Base-by-base conservation (phyloP, 2,888 invertebrate species). In the Diplazon laetatorius region DNA sequence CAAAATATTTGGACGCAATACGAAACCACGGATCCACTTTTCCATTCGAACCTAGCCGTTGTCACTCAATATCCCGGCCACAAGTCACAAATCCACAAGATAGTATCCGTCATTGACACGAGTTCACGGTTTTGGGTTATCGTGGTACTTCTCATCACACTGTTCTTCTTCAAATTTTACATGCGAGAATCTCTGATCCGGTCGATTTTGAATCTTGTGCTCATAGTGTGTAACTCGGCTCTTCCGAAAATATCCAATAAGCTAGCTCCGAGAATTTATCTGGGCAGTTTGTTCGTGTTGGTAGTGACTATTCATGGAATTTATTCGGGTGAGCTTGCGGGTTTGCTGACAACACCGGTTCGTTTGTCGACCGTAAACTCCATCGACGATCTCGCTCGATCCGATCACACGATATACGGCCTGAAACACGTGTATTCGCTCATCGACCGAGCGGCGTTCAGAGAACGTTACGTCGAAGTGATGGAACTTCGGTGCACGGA, bases 11-110 rank as follows among this genome's bases (percentile, higher is more conserved):
- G 30, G 30, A 2, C 30, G 6, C 2, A 30, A 5, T 30, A 5
- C 6, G 30, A 30, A 2, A 5, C 6, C 0, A 35, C 48, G 1
- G 18, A 48, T 35, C 35, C 18, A 0, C 1, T 10, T 30, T 48
- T 9, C 12, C 5, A 46, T 48, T 35, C 48, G 8, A 6, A 12
- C 12, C 3, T 63, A 18, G 8, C 5, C 2, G 8, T 63, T 10
- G n/a, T 63, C 35, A 63, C 63, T 1, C 63, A 63, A 35, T 63
- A 48, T 20, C 63, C 46, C 2, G 63, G 63, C 6, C 48, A 48
- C 16, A 46, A 46, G 30, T 63, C 63, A 6, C 48, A 48, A 35
- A 5, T 63, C 9, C 30, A 12, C 6, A 63, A 63, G 18, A 48
- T 63, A 2, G 18, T 18, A 8, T 30, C 63, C 0, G 63, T 63